Conservation (phyloP, 2,797 vertebrate species). For the Malacoraja senta region DNA sequence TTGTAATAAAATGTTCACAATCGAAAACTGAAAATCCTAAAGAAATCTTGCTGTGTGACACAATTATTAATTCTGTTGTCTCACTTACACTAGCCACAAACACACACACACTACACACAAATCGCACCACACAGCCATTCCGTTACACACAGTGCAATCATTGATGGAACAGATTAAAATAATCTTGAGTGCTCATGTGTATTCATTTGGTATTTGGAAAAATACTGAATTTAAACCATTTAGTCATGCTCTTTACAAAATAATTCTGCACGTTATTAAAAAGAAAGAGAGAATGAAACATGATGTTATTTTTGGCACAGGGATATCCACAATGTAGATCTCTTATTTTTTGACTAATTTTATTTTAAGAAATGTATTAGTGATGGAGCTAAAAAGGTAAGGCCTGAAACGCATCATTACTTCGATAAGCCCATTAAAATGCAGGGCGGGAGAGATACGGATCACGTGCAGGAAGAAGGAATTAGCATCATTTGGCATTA, state of each 20-base stretch:
- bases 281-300: neutral
- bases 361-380: neutral
- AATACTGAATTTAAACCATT: neutral
- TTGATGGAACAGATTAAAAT: neutral
- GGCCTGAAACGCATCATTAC: neutral
- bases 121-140: too few species aligned
- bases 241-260: neutral
- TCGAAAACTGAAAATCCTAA: neutral
- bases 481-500: too few species aligned
- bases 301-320: neutral
- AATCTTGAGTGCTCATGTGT: neutral
- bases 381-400: neutral
- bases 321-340: neutral
- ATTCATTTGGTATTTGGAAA: neutral
- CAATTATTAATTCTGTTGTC: neutral
- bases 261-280: neutral
- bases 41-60: neutral
- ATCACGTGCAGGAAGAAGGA: too few species aligned
- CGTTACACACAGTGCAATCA: neutral
- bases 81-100: neutral
- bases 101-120: neutral
- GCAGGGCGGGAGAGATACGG: too few species aligned
- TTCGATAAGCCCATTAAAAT: too few species aligned
- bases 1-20: neutral
- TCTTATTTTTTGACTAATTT: neutral